Conservation (phyloP, 2,797 vertebrate species). For the Distichodus sexfasciatus region DNA sequence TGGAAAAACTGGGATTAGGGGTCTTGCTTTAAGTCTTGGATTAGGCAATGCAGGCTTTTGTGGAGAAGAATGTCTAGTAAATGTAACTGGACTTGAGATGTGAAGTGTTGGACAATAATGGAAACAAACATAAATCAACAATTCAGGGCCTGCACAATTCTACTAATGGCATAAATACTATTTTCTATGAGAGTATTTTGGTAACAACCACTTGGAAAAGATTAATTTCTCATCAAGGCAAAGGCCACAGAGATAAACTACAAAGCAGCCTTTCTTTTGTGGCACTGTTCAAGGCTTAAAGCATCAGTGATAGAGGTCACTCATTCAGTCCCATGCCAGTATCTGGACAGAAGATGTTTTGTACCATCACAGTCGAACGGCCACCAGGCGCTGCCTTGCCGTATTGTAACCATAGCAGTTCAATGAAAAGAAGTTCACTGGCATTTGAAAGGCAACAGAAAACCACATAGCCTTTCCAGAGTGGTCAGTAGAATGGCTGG, state of each 20-base stretch:
- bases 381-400: conserved; percentile 57
- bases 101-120: no score
- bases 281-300: conserved; percentile 15
- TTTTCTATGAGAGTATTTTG: neutral
- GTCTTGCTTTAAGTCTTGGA: no score
- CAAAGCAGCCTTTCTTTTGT: conserved; percentile 27
- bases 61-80: no score
- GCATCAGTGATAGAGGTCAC: conserved; percentile 41
- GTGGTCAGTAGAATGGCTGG: conserved; percentile 58
- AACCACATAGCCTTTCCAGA: conserved; percentile 59
- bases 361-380: conserved; percentile 56
- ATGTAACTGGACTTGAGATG: no score
- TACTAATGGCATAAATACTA: no score
- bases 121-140: no score
- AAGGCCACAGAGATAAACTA: neutral
- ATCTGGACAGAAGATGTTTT: conserved; percentile 58
- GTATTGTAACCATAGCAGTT: conserved; percentile 56
- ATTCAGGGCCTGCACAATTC: no score
- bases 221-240: neutral
- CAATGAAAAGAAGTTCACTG: conserved; percentile 54
- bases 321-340: conserved; percentile 54
- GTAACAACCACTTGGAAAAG: neutral
- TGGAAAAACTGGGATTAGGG: no score
- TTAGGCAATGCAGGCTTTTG: no score
- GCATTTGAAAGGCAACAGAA: conserved; percentile 63